phyloP scores from a whole-genome alignment of 2,888 invertebrate genomes.

The Euproctis similis region DNA sequence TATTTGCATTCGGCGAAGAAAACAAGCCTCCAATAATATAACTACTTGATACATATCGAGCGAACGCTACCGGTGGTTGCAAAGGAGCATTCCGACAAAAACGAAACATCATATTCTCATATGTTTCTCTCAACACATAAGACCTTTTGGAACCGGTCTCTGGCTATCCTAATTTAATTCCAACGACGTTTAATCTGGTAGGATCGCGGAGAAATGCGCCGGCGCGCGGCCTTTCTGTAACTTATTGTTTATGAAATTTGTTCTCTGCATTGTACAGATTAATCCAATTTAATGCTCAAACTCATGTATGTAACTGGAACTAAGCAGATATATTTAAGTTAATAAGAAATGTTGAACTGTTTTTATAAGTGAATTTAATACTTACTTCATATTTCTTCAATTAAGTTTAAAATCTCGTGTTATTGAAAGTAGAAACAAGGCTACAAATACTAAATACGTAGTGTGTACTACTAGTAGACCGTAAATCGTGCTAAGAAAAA shows the following conservation, averaged over 20 bases:
- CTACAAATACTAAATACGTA: too few species aligned
- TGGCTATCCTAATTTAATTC: conserved; percentile 28
- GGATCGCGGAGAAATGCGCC: conserved; percentile 29
- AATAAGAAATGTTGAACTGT: too few species aligned
- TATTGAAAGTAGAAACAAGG: too few species aligned
- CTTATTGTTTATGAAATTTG: conserved; percentile 38
- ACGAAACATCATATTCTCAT: conserved; percentile 7
- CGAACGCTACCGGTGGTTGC: conserved; percentile 24
- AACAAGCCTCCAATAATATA: conserved; percentile 20
- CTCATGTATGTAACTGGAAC: too few species aligned
- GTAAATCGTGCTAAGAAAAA: too few species aligned
- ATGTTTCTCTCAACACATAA: conserved; percentile 4
- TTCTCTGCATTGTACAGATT: conserved; percentile 27
- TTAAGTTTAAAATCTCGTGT: too few species aligned
- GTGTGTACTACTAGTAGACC: too few species aligned
- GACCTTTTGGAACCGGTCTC: conserved; percentile 12
- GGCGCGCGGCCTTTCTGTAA: conserved; percentile 18
- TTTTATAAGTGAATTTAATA: too few species aligned
- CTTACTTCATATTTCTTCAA: too few species aligned
- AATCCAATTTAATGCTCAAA: too few species aligned
- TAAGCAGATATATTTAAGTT: too few species aligned
- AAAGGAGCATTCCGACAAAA: conserved; percentile 2
- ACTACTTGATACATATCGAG: conserved; percentile 32
- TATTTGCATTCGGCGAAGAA: conserved; percentile 9
- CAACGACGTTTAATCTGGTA: conserved; percentile 36